Percentiles rank a stretch among this genome's conserved stretches.
Conservation (phyloP, 2,888 invertebrate species). For the Drosophila paramelanica region DNA sequence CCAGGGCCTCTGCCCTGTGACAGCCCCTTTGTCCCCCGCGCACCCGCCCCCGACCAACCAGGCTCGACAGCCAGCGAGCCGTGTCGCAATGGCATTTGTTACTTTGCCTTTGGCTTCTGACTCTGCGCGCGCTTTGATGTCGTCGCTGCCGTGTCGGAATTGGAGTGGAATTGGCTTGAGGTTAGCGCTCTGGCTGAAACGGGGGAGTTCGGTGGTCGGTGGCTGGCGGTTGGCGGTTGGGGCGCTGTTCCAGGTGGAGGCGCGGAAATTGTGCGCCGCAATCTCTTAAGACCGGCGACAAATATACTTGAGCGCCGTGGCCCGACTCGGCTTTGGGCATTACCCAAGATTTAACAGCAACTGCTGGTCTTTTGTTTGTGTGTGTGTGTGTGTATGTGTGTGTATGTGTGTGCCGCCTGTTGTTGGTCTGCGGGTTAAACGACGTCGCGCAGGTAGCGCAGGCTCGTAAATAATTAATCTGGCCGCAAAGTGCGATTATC, state of each 20-base stretch:
- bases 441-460: slow-evolving; percentile 57
- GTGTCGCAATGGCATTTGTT: slow-evolving; percentile 59
- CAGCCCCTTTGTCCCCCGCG: neutral
- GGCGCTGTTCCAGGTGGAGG: slow-evolving; percentile 4
- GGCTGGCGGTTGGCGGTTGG: neutral
- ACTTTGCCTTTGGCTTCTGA: slow-evolving; percentile 65
- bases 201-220: neutral
- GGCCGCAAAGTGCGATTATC: slow-evolving; percentile 80
- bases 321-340: slow-evolving; percentile 67
- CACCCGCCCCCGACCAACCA: neutral
- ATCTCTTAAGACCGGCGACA: slow-evolving; percentile 79
- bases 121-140: slow-evolving; percentile 66
- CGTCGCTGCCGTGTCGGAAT: slow-evolving; percentile 32
- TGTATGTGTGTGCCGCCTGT: slow-evolving; percentile 23
- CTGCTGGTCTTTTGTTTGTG: slow-evolving; percentile 52
- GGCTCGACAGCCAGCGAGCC: slow-evolving; percentile 47
- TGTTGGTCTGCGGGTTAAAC: slow-evolving; percentile 66
- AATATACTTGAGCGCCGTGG: slow-evolving; percentile 68
- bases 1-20: neutral
- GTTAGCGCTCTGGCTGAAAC: neutral
- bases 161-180: slow-evolving; percentile 30
- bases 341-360: slow-evolving; percentile 76
- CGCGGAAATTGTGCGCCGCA: slow-evolving; percentile 74
- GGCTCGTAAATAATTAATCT: slow-evolving; percentile 80
- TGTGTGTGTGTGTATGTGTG: slow-evolving; percentile 27